Evolutionary conservation across 2,888 invertebrate genomes (phyloP).

Genomic region (Chrysopilus asiliformis): DNA sequence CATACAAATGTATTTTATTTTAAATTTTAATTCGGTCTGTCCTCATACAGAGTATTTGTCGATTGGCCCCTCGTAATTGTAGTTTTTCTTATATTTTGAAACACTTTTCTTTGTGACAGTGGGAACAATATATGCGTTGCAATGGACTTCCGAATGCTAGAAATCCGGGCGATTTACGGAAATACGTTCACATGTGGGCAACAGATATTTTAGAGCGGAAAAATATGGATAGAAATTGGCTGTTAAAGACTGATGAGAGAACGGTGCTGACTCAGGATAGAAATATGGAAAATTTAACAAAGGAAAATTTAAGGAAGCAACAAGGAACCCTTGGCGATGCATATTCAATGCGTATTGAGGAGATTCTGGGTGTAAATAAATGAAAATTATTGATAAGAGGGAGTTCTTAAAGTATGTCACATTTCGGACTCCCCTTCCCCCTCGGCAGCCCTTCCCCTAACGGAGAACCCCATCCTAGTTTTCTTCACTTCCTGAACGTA

Average conservation of each 20-base stretch:
- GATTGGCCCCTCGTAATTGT: too few relatives aligned
- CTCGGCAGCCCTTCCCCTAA: too few relatives aligned
- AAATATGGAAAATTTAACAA: conserved; percentile 26
- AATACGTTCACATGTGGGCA: conserved; percentile 35
- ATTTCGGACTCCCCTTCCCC: too few relatives aligned
- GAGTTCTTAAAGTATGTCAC: too few relatives aligned
- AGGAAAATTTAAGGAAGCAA: conserved; percentile 24
- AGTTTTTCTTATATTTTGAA: too few relatives aligned
- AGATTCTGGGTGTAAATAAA: conserved; percentile 31
- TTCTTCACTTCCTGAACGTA: too few relatives aligned
- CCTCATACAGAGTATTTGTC: too few relatives aligned
- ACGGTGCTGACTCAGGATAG: conserved; percentile 33
- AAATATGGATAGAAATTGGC: conserved; percentile 30
- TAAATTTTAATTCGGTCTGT: too few relatives aligned
- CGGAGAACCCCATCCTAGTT: too few relatives aligned
- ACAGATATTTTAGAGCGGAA: conserved; percentile 23
- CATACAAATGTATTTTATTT: too few relatives aligned
- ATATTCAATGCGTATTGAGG: conserved; percentile 28
- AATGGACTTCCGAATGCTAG: conserved; percentile 33
- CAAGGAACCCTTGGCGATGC: conserved; percentile 32
- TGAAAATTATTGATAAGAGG: too few relatives aligned
- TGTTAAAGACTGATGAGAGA: conserved; percentile 31
- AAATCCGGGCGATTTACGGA: conserved; percentile 33
- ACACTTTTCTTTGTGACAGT: too few relatives aligned
- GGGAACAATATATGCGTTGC: conserved; percentile 36